Percentiles rank a stretch among this genome's conserved stretches.
These are phyloP conservation scores for Batillaria attramentaria DNA, from an alignment of 1,140 invertebrate genomes.

Conservation along the genomic window DNA sequence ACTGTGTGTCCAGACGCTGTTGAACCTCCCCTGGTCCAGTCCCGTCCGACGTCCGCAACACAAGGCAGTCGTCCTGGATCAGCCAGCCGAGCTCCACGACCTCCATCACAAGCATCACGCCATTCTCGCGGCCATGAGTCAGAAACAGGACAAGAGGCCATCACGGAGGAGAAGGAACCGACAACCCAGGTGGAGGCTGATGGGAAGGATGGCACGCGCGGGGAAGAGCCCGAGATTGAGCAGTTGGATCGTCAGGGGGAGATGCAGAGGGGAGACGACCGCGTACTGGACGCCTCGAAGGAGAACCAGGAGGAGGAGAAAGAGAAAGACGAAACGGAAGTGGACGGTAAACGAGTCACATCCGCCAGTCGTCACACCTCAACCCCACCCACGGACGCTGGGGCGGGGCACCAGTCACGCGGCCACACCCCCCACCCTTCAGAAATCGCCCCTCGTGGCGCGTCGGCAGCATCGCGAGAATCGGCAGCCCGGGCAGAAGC, in stretches of 20 bases:
- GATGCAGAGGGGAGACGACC: conserved; percentile 29
- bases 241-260: conserved; percentile 24
- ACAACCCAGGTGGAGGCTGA: not conserved
- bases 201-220: not conserved
- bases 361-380: too few relatives aligned
- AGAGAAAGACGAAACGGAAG: conserved; percentile 25
- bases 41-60: conserved; percentile 23
- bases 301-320: conserved; percentile 25
- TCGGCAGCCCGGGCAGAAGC: not conserved
- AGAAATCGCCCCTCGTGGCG: not conserved
- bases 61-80: conserved; percentile 16
- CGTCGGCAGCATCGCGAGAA: not conserved
- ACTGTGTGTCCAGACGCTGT: not conserved
- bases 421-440: conserved; percentile 16
- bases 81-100: not conserved
- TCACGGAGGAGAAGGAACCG: not conserved
- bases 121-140: conserved; percentile 20
- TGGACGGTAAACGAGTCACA: not conserved
- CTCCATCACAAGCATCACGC: not conserved
- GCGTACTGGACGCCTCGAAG: conserved; percentile 3
- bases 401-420: conserved; percentile 6
- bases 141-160: not conserved
- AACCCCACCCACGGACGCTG: not conserved
- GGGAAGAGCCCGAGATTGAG: conserved; percentile 27
- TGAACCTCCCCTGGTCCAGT: conserved; percentile 18